Conservation (phyloP, 2,888 invertebrate genomes). For the Lithodes maja region DNA sequence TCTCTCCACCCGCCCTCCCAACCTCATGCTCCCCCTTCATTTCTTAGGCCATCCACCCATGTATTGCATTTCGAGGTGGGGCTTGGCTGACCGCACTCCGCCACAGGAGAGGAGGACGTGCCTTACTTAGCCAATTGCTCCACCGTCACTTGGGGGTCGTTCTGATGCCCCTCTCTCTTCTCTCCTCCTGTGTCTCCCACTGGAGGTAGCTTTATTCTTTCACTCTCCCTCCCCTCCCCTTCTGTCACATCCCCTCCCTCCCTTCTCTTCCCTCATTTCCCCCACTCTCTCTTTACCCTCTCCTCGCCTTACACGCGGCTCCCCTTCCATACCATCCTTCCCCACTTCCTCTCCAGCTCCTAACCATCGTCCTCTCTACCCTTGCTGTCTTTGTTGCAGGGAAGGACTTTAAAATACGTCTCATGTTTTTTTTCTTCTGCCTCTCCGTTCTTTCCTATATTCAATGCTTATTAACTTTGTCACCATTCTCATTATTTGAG, state of each 20-base stretch:
- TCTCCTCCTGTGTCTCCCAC: constrained; percentile 27
- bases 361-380: neutral
- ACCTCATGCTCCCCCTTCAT: neutral
- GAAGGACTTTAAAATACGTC: too few relatives aligned
- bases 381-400: neutral
- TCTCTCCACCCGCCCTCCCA: too few relatives aligned
- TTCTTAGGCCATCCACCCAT: constrained; percentile 13
- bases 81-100: constrained; percentile 53
- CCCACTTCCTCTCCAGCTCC: neutral
- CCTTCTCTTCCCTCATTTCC: neutral
- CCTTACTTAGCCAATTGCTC: constrained; percentile 63
- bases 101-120: constrained; percentile 38
- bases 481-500: too few relatives aligned
- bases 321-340: neutral
- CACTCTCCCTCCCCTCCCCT: neutral
- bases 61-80: constrained; percentile 54
- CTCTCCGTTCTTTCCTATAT: neutral
- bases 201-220: neutral
- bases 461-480: too few relatives aligned
- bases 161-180: constrained; percentile 6
- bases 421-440: neutral
- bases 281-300: neutral
- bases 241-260: neutral
- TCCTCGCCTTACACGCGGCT: neutral
- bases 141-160: constrained; percentile 44